These are phyloP conservation scores for Lathamus discolor DNA, from an alignment of 2,113 vertebrate species.

Conservation along the genomic window DNA sequence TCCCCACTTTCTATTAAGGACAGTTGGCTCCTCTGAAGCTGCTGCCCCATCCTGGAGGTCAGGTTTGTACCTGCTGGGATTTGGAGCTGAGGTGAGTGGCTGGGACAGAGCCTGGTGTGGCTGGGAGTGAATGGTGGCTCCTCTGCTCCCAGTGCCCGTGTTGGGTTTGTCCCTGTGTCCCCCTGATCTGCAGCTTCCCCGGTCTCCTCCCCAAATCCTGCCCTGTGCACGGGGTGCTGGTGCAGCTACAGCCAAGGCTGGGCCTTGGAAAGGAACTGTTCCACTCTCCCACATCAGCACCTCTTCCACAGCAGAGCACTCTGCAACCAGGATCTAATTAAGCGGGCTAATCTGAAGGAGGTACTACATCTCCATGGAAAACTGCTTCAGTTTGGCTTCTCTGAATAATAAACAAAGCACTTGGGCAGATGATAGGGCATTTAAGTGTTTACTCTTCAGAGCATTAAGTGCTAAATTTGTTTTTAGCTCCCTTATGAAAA, in stretches of 20 bases:
- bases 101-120: neutral
- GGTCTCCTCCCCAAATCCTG: neutral
- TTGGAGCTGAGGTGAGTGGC: neutral
- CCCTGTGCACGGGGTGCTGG: neutral
- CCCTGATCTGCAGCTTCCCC: neutral
- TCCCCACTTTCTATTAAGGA: neutral
- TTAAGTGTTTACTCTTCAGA: slow-evolving; percentile 68
- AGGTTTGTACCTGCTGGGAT: neutral
- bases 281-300: neutral
- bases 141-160: fast-evolving
- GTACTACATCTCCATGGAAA: slow-evolving; percentile 73
- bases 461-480: slow-evolving; percentile 68
- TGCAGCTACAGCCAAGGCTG: neutral
- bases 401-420: slow-evolving; percentile 73
- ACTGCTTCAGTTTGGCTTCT: slow-evolving; percentile 65
- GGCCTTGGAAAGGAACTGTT: neutral
- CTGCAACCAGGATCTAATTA: slow-evolving; percentile 52
- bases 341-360: slow-evolving; percentile 43
- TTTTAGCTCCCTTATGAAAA: slow-evolving; percentile 62
- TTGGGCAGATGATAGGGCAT: slow-evolving; percentile 67
- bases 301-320: neutral
- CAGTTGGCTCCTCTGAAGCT: neutral
- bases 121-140: neutral
- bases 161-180: neutral
- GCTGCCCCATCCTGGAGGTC: fast-evolving